Evolutionary conservation across 2,888 invertebrate species (phyloP).

Genomic region (Cacoxenus indagator): DNA sequence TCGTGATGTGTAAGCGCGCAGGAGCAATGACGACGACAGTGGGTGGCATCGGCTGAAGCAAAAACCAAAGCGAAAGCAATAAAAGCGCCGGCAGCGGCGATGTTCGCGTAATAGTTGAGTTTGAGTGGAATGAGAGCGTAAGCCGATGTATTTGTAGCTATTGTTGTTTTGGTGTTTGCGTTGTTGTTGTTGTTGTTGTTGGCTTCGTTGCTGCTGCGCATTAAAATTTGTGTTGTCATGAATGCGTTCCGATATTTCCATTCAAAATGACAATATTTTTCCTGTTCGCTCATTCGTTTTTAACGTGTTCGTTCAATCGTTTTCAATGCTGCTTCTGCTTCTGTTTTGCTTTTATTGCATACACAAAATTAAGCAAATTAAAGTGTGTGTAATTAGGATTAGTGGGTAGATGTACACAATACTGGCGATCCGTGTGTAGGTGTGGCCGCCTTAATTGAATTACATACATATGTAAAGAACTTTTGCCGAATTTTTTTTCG

Average conservation of each 20-base stretch:
- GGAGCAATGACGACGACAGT: background rate
- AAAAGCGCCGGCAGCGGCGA: slow-evolving; percentile 23
- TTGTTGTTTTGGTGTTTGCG: slow-evolving; percentile 5
- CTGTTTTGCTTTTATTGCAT: background rate
- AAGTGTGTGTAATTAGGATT: no score
- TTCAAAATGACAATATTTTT: slow-evolving; percentile 49
- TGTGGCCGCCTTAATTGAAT: slow-evolving; percentile 26
- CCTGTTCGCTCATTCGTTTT: slow-evolving; percentile 4
- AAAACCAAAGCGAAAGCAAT: slow-evolving; percentile 15
- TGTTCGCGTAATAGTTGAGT: no score
- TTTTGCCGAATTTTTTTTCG: background rate
- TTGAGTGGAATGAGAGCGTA: slow-evolving; percentile 32
- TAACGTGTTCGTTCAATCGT: slow-evolving; percentile 31
- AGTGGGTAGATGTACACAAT: no score
- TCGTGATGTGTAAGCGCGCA: slow-evolving; percentile 12
- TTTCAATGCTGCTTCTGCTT: background rate
- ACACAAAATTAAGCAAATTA: no score
- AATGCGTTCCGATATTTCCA: slow-evolving; percentile 57
- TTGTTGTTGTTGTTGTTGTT: slow-evolving; percentile 29
- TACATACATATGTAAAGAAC: slow-evolving; percentile 25
- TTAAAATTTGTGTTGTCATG: slow-evolving; percentile 30
- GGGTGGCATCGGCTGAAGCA: slow-evolving; percentile 13
- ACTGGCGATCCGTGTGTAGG: background rate
- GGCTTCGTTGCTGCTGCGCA: slow-evolving; percentile 4
- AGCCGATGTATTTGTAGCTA: slow-evolving; percentile 24